These are phyloP conservation scores for Corynorhinus townsendii DNA, from an alignment of 2,113 vertebrate species.

Conservation along the genomic window DNA sequence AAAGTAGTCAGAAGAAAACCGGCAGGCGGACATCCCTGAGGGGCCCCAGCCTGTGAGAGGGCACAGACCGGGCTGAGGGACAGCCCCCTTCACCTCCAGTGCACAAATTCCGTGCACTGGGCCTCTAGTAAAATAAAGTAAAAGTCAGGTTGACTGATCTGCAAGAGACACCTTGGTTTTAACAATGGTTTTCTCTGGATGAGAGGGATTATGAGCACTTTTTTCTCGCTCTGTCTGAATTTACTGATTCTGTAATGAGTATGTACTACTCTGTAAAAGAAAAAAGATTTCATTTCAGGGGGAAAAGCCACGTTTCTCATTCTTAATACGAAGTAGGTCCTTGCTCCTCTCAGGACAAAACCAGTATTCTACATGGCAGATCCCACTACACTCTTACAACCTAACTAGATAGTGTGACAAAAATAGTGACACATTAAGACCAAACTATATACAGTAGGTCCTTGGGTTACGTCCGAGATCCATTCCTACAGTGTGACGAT, in stretches of 20 bases:
- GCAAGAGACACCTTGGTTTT: neutral
- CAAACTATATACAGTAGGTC: neutral
- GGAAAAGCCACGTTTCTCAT: neutral
- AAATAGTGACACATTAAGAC: fast-evolving
- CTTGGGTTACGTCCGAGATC: too few relatives aligned
- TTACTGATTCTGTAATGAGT: neutral
- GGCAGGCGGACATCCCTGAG: too few relatives aligned
- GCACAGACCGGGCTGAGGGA: too few relatives aligned
- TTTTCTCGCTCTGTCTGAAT: neutral
- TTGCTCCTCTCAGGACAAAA: neutral
- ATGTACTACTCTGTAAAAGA: neutral
- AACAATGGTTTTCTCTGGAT: neutral
- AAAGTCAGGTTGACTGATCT: neutral
- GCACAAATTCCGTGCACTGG: too few relatives aligned
- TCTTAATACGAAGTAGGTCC: neutral
- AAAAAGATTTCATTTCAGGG: neutral
- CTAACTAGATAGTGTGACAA: neutral
- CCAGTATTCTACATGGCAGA: fast-evolving
- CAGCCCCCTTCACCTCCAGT: too few relatives aligned
- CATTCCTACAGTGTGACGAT: too few relatives aligned
- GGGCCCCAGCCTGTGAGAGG: too few relatives aligned
- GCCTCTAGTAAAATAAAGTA: too few relatives aligned
- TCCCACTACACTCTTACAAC: neutral
- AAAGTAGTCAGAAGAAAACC: too few relatives aligned
- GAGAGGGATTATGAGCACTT: fast-evolving